These are phyloP conservation scores for Ranitomeya imitator DNA, from an alignment of 2,113 vertebrate species.

Conservation along the genomic window DNA sequence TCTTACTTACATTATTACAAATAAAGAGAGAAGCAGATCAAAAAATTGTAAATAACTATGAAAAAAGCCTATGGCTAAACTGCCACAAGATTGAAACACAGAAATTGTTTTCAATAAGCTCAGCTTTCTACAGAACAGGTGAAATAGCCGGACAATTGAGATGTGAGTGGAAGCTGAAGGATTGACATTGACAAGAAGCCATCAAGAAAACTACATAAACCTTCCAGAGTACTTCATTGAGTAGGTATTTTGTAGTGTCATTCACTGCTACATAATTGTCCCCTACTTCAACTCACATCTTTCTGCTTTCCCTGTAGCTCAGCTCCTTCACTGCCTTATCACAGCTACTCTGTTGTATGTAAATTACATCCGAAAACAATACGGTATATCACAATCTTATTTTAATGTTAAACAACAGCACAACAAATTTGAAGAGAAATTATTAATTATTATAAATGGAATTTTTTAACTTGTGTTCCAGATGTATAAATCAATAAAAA, in stretches of 20 bases:
- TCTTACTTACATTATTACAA: not conserved
- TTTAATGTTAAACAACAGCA: slow-evolving; percentile 4
- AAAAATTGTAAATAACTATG: not conserved
- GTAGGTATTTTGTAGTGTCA: slow-evolving; percentile 22
- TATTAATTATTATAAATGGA: not conserved
- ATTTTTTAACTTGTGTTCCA: not conserved
- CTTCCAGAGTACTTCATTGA: not conserved
- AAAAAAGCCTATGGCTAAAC: not conserved
- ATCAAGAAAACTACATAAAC: slow-evolving; percentile 7
- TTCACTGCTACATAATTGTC: slow-evolving; percentile 6
- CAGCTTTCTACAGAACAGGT: slow-evolving; percentile 3
- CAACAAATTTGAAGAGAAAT: not conserved
- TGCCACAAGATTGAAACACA: not conserved
- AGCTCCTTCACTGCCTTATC: not conserved
- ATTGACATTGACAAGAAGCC: slow-evolving; percentile 30
- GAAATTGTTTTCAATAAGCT: slow-evolving; percentile 22
- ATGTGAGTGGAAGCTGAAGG: slow-evolving; percentile 8
- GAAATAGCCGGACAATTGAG: slow-evolving; percentile 22
- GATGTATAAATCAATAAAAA: not conserved
- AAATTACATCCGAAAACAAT: not conserved
- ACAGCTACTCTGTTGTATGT: not conserved
- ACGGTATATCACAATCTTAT: not conserved
- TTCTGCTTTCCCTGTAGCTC: not conserved
- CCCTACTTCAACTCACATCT: slow-evolving; percentile 1
- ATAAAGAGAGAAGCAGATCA: not conserved